These are phyloP conservation scores for Pelecanoides urinatrix DNA, from an alignment of 2,113 vertebrate genomes.

Conservation along the genomic window DNA sequence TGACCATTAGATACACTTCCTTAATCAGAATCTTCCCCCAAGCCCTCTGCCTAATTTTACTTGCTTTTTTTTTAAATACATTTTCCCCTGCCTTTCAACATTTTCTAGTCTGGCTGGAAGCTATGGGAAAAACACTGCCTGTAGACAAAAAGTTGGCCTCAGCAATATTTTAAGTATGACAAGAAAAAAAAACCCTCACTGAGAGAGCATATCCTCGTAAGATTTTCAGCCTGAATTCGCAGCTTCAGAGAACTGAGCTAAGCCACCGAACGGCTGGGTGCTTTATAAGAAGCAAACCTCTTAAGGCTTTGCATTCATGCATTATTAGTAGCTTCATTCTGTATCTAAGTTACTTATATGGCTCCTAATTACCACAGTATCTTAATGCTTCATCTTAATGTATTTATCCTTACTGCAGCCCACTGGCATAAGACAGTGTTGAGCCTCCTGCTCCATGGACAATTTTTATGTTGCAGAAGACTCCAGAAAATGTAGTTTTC, in stretches of 20 bases:
- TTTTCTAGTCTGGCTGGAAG: neutral
- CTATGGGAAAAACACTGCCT: neutral
- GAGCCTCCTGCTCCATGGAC: neutral
- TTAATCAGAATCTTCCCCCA: constrained; percentile 16
- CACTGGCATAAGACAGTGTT: neutral
- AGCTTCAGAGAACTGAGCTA: constrained; percentile 44
- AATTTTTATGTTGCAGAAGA: neutral
- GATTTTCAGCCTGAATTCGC: constrained; percentile 43
- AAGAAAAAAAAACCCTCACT: neutral
- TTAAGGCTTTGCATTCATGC: constrained; percentile 64
- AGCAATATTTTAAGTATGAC: constrained; percentile 49
- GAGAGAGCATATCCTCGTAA: neutral
- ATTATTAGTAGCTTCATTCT: constrained; percentile 62
- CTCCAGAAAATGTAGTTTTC: neutral
- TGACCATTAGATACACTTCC: constrained; percentile 27
- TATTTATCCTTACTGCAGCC: constrained; percentile 26
- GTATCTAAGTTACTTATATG: constrained; percentile 47
- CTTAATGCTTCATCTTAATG: constrained; percentile 44
- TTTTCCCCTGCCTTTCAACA: neutral
- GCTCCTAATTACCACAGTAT: constrained; percentile 47
- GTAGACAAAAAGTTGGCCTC: constrained; percentile 18
- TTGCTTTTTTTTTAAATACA: neutral
- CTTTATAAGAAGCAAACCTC: constrained; percentile 48
- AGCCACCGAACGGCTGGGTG: constrained; percentile 14
- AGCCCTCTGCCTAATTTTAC: constrained; percentile 5